Evolutionary conservation across 2,113 vertebrate species (phyloP).

Genomic region (Octodon degus): DNA sequence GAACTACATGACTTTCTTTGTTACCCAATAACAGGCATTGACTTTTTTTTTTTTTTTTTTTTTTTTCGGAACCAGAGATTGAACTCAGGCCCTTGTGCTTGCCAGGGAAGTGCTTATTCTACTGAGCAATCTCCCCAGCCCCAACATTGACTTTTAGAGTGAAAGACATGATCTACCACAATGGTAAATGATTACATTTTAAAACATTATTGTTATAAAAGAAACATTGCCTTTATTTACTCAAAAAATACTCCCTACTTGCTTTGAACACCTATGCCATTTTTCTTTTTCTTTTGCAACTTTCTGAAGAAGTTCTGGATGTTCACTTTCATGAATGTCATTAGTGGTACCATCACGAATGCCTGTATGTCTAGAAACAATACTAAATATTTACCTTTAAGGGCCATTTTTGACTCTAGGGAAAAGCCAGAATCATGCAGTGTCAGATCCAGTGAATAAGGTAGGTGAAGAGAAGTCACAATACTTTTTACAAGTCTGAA

Average conservation of each 20-base stretch:
- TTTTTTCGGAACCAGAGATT: no score
- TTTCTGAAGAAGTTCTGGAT: not conserved
- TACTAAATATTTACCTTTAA: not conserved
- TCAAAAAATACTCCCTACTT: not conserved
- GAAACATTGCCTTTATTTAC: not conserved
- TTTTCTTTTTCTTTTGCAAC: no score
- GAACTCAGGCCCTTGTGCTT: no score
- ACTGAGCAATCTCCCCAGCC: no score
- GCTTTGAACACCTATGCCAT: no score
- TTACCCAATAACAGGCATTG: not conserved
- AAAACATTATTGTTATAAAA: not conserved
- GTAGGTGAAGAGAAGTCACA: not conserved
- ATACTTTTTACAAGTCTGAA: not conserved
- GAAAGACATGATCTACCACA: not conserved
- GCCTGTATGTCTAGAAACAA: not conserved
- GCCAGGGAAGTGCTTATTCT: no score
- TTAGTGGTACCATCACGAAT: not conserved
- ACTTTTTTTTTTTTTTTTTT: not conserved
- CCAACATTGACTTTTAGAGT: not conserved
- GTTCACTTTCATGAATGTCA: not conserved
- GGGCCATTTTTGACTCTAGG: not conserved
- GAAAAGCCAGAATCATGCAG: not conserved
- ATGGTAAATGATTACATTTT: not conserved
- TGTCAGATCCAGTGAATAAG: not conserved
- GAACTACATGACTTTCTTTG: not conserved